phyloP scores from a whole-genome alignment of 2,113 vertebrate genomes.

The Archocentrus centrarchus region DNA sequence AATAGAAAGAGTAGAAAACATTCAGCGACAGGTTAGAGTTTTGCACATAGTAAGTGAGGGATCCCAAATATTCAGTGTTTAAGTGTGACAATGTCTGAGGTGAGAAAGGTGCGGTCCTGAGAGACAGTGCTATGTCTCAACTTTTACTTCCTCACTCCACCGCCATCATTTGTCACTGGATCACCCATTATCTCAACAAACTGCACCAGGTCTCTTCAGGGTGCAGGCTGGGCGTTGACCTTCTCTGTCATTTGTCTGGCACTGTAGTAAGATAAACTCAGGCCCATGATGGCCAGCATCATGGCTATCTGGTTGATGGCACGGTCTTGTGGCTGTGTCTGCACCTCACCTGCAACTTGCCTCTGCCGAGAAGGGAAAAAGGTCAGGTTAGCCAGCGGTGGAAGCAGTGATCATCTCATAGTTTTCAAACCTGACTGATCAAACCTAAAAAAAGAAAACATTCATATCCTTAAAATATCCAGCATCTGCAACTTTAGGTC shows the following conservation, averaged over 20 bases:
- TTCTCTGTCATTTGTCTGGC: conserved; percentile 88
- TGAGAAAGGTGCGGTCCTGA: conserved; percentile 39
- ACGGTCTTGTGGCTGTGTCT: conserved; percentile 83
- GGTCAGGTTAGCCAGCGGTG: conserved; percentile 23
- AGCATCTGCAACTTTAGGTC: background rate
- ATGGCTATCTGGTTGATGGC: conserved; percentile 88
- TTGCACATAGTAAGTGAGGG: conserved; percentile 17
- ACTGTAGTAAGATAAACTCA: conserved; percentile 92
- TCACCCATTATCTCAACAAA: conserved; percentile 8
- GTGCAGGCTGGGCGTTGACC: conserved; percentile 66
- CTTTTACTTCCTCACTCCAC: background rate
- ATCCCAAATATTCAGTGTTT: conserved; percentile 48
- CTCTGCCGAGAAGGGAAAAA: conserved; percentile 78
- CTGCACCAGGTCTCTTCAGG: conserved; percentile 59
- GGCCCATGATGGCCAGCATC: conserved; percentile 90
- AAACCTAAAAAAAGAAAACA: no score
- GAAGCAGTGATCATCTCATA: background rate
- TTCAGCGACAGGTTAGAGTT: conserved; percentile 13
- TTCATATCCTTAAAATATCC: background rate
- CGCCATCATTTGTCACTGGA: conserved; percentile 24
- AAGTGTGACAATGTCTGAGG: conserved; percentile 35
- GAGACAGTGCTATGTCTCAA: background rate
- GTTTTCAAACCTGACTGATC: no score
- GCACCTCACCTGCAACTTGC: conserved; percentile 88
- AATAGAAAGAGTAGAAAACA: conserved; percentile 45